Evolutionary conservation across 2,797 vertebrate species (phyloP).

Genomic region (Acanthiza pusilla): DNA sequence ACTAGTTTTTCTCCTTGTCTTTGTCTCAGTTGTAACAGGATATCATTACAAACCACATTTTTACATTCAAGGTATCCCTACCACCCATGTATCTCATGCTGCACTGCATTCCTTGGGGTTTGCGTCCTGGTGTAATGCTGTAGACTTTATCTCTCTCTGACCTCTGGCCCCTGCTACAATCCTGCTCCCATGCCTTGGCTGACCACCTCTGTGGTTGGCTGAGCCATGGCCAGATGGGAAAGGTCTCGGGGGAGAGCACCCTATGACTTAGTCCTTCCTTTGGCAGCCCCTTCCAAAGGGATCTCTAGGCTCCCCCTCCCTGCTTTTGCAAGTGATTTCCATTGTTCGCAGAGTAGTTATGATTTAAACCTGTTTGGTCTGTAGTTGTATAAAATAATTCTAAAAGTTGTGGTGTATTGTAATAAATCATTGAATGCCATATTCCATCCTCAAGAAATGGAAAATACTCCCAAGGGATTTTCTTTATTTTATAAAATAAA

Average conservation of each 20-base stretch:
- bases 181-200: not conserved
- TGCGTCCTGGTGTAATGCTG: not conserved
- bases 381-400: not conserved
- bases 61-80: not conserved
- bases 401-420: not conserved
- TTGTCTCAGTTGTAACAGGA: not conserved
- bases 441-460: not conserved
- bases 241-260: accelerated
- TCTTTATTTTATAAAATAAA: not conserved
- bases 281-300: not conserved
- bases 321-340: not conserved
- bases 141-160: not conserved
- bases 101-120: not conserved
- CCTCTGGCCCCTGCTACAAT: not conserved
- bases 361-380: not conserved
- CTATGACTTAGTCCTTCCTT: not conserved
- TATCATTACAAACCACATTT: not conserved
- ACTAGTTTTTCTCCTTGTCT: not conserved
- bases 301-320: not conserved
- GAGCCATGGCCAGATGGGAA: not conserved
- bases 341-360: not conserved
- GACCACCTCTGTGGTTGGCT: not conserved
- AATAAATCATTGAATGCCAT: not conserved
- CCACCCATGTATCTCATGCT: accelerated
- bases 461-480: not conserved